Evolutionary conservation across 2,888 invertebrate species (phyloP).

Genomic region (Xestoiulus laeticollis): DNA sequence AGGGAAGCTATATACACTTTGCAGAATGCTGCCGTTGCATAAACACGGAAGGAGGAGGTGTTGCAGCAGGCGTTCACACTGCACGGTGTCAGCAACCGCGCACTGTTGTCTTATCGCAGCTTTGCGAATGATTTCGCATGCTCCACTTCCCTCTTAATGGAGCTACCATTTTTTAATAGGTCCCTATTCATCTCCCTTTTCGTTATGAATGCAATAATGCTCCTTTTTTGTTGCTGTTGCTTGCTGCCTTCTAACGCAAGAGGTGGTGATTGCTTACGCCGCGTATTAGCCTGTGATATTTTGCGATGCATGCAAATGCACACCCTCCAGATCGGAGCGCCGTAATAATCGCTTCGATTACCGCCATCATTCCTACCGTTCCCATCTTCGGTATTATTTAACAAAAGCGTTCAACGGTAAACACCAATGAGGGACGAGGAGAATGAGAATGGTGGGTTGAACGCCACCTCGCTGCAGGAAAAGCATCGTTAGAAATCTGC

Average conservation of each 20-base stretch:
- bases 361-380: not conserved
- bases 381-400: not conserved
- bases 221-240: not conserved
- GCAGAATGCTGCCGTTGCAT: not conserved
- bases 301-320: not conserved
- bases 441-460: too few species aligned
- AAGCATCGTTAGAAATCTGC: not conserved
- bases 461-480: not conserved
- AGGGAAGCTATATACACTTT: too few species aligned
- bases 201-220: not conserved
- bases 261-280: not conserved
- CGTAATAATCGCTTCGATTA: slow-evolving; percentile 20
- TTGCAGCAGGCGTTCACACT: too few species aligned
- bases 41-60: not conserved
- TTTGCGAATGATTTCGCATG: not conserved
- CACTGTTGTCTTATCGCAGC: slow-evolving; percentile 20
- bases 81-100: too few species aligned
- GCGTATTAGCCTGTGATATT: not conserved
- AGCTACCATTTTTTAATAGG: not conserved
- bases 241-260: not conserved
- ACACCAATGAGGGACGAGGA: not conserved
- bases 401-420: slow-evolving; percentile 37
- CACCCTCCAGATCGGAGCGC: not conserved
- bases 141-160: not conserved
- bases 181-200: not conserved